A percentile compares a stretch with the other conserved stretches of the same genome.
Conservation (phyloP, 2,797 vertebrate species). For the Pipistrellus kuhlii region DNA sequence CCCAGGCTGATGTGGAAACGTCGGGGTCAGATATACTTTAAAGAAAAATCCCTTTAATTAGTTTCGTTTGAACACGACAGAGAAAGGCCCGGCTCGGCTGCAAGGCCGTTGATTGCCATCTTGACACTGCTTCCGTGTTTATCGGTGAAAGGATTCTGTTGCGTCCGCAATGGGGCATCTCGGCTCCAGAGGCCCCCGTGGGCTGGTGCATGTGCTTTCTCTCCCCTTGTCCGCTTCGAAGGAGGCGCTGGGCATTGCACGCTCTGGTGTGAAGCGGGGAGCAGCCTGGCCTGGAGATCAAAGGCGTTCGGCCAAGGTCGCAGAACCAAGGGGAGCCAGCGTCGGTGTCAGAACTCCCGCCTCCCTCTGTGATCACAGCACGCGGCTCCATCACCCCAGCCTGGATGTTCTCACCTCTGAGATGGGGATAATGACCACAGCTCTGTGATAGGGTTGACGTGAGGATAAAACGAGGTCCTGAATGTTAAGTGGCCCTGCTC, state of each 20-base stretch:
- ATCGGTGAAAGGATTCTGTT: slow-evolving; percentile 54
- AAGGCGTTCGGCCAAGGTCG: background rate
- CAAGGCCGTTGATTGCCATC: slow-evolving; percentile 55
- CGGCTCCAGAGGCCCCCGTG: background rate
- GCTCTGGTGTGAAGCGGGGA: background rate
- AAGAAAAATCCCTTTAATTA: slow-evolving; percentile 80
- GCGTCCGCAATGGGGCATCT: background rate
- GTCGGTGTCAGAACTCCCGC: background rate
- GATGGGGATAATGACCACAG: background rate
- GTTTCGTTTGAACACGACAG: slow-evolving; percentile 69
- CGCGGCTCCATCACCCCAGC: background rate
- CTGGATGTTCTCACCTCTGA: background rate
- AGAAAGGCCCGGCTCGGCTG: slow-evolving; percentile 69
- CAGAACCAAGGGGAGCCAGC: background rate
- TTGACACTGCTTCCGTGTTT: slow-evolving; percentile 54
- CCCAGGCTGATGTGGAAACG: slow-evolving; percentile 32
- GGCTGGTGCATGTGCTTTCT: background rate
- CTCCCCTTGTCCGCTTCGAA: background rate
- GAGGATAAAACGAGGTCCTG: background rate
- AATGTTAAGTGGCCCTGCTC: background rate
- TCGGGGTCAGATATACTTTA: slow-evolving; percentile 75
- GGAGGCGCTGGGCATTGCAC: background rate
- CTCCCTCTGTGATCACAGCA: background rate
- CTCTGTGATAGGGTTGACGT: rapidly evolving
- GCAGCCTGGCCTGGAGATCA: background rate